Conservation (phyloP, 2,113 vertebrate genomes). For the Colaptes auratus region DNA sequence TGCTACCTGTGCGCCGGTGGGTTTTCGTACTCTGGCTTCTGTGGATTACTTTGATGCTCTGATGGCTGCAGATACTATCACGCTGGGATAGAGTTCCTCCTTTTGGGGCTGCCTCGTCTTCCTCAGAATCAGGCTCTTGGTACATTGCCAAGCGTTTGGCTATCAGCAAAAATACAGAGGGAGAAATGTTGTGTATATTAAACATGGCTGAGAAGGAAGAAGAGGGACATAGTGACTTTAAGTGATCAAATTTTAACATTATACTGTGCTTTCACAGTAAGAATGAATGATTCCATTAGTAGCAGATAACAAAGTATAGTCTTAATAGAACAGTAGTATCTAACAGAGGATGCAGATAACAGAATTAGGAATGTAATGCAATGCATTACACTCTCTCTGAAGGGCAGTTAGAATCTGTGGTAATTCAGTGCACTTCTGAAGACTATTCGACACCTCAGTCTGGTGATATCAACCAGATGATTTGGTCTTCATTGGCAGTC, state of each 20-base stretch:
- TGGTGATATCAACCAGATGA: background rate
- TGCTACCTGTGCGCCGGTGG: conserved; percentile 88
- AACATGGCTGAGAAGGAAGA: background rate
- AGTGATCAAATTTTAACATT: background rate
- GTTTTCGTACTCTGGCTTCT: conserved; percentile 91
- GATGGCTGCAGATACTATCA: conserved; percentile 86
- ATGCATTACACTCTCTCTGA: background rate
- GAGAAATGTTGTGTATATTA: background rate
- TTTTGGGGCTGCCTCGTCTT: conserved; percentile 85
- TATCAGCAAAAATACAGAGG: conserved; percentile 38
- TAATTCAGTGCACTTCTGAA: background rate
- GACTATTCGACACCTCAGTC: background rate
- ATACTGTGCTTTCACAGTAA: background rate
- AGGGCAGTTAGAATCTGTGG: background rate
- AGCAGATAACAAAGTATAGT: background rate
- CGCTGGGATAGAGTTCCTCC: conserved; percentile 82
- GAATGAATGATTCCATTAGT: conserved; percentile 5
- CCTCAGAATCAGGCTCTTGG: conserved; percentile 93
- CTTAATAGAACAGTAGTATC: conserved; percentile 3
- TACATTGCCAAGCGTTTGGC: conserved; percentile 92
- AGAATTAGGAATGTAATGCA: conserved; percentile 16
- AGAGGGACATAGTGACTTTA: background rate
- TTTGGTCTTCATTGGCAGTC: background rate
- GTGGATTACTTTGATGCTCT: conserved; percentile 83
- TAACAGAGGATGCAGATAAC: conserved; percentile 3